Base-by-base conservation (phyloP, 2,888 invertebrate species). In the Stenotaenia linearis region DNA sequence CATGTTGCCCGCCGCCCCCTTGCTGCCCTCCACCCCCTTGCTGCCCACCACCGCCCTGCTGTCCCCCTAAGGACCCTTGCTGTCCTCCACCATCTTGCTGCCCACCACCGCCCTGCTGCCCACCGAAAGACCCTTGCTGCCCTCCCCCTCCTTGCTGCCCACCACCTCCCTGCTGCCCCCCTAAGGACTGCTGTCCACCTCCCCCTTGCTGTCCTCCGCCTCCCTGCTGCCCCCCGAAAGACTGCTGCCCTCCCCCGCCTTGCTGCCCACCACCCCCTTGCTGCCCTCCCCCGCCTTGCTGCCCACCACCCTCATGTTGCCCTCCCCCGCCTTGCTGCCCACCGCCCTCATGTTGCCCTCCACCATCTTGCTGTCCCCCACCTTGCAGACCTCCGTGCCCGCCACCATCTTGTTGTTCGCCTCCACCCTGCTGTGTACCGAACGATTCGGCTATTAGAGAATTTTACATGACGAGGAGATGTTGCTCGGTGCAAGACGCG, bases 391-490 rank as follows among this genome's bases (percentile, higher is more conserved):
- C n/a, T n/a, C n/a, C n/a, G n/a, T 56, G 56, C 56, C 56, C 56
- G n/a, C 21, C 56, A 5, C 18, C 18, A 15, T 21, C 56, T 18
- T 56, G 56, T 18, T 56, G 56, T 21, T 21, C 56, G 1, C 56
- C 23, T 6, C 30, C 28, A 25, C 25, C 75, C 6, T 75, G 75
- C 28, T 23, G 37, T 10, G 40, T 40, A 12, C 40, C 40, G n/a
- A 40, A 79, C 9, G 35, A 32, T 30, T n/a, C n/a, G n/a, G 81
- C 23, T 78, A 81, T 37, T 78, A 81, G 83, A 28, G 89, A 90
- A 83, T 89, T 87, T 83, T 87, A 86, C 80, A 84, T 87, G 15
- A 87, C 86, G 80, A 84, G 86, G 1, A 83, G 85, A 32, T 89
- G 84, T 83, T 82, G 84, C 1, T 83, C 83, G 23, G 83, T 87